phyloP scores from a whole-genome alignment of 2,797 vertebrate species.

The Crax fasciolata region DNA sequence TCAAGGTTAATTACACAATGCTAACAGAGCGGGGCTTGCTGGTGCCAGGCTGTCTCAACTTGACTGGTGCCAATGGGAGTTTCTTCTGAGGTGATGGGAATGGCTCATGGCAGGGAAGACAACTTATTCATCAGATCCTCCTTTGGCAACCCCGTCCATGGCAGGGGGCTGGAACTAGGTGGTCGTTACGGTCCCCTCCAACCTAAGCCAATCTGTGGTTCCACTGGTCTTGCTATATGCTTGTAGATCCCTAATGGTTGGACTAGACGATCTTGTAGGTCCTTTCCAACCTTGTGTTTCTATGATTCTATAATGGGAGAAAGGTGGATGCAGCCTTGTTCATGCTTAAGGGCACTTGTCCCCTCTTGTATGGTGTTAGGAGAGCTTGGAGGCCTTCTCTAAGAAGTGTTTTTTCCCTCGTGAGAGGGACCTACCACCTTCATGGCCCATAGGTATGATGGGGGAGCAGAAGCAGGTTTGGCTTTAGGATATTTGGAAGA shows the following conservation, averaged over 20 bases:
- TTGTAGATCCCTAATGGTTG: neutral
- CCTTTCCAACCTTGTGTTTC: too few species aligned
- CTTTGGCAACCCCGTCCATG: neutral
- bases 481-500: neutral
- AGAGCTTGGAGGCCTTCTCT: neutral
- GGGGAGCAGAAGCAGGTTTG: neutral
- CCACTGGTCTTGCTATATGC: neutral
- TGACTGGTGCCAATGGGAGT: rapidly evolving
- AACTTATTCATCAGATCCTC: neutral
- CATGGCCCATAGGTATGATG: neutral
- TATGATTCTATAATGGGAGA: neutral
- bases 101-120: neutral
- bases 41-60: neutral
- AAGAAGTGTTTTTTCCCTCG: neutral
- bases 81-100: neutral
- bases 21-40: neutral
- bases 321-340: neutral
- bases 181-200: too few species aligned
- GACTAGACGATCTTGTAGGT: neutral
- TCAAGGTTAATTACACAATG: neutral
- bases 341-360: neutral
- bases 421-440: neutral
- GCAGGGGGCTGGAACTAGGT: too few species aligned
- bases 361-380: neutral
- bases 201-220: too few species aligned